Evolutionary conservation across 2,113 vertebrate genomes (phyloP), one percentile per base, ranked within the genome.

Genomic region (Hippocampus barbouri): DNA sequence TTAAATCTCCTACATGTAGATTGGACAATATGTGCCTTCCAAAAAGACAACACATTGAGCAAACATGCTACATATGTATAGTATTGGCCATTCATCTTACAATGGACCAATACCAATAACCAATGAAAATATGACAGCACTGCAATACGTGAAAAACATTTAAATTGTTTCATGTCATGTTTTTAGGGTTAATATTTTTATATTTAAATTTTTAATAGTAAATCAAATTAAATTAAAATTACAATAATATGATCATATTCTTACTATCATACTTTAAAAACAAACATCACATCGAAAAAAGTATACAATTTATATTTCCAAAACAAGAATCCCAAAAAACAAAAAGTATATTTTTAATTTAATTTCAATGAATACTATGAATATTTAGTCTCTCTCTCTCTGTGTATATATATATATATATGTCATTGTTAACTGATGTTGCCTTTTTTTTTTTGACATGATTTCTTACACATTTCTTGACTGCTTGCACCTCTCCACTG

Each of bases 21-120:
- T 5, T 30, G 14, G 16, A 82, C 61, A 66, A 41, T 70, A 83
- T 85, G 79, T 69, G 40, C 72, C 62, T 60, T 56, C 43, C 72
- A 70, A 81, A 85, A 79, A 66, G 12, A 66, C 21, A 23, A 59
- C n/a, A 59, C 56, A 59, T 27, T 59, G 9, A 61, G 27, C 16
- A 8, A 16, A 11, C 3, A 15, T 11, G 5, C 7, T 47, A 25
- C 10, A 45, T 65, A 41, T 64, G 14, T 63, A 21, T 34, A 16
- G 25, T 30, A 7, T 8, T 16, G 3, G 11, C n/a, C 21, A 2
- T 57, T 25, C 23, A 25, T 57, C 54, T 57, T n/a, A 27, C 59
- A 61, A 61, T 6, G 27, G 15, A 34, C 15, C 27, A 30, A 34
- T 34, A 5, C 30, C 30, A 34, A 34, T 34, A 34, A 34, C 30